Conservation (phyloP, 2,797 vertebrate genomes). For the Galago senegalensis region DNA sequence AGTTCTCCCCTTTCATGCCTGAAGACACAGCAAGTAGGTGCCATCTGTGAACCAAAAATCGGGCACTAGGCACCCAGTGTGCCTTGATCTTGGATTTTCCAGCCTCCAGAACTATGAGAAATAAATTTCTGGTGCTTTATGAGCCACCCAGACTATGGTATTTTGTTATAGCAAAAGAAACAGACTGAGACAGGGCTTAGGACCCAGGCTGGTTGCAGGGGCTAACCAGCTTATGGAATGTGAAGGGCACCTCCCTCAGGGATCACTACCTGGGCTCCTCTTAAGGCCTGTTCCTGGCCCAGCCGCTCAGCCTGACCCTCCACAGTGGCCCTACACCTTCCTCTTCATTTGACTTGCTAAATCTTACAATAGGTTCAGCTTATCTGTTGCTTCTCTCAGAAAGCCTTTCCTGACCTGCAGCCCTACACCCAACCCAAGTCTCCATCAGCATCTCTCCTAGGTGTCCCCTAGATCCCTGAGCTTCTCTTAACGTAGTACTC, state of each 20-base stretch:
- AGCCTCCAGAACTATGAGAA: too few species aligned
- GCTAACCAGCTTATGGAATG: background rate
- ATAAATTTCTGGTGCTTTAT: too few species aligned
- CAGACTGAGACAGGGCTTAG: background rate
- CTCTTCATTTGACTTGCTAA: background rate
- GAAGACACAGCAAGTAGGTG: background rate
- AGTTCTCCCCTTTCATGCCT: background rate
- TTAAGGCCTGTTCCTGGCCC: background rate
- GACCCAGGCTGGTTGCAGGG: background rate
- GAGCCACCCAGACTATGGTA: background rate
- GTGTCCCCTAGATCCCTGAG: background rate
- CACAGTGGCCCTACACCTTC: background rate
- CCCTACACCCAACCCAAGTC: background rate
- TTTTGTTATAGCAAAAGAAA: background rate
- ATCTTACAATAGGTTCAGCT: background rate
- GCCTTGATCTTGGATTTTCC: background rate
- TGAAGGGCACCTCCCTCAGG: background rate
- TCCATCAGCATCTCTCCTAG: background rate
- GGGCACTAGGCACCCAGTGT: background rate
- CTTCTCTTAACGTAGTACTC: background rate
- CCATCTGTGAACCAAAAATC: background rate
- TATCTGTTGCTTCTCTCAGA: background rate
- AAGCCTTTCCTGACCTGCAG: background rate
- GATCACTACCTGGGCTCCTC: background rate
- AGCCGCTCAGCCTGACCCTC: background rate